These are phyloP conservation scores for Chromoteleia sp. DNA, from an alignment of 2,888 invertebrate species.

Conservation along the genomic window DNA sequence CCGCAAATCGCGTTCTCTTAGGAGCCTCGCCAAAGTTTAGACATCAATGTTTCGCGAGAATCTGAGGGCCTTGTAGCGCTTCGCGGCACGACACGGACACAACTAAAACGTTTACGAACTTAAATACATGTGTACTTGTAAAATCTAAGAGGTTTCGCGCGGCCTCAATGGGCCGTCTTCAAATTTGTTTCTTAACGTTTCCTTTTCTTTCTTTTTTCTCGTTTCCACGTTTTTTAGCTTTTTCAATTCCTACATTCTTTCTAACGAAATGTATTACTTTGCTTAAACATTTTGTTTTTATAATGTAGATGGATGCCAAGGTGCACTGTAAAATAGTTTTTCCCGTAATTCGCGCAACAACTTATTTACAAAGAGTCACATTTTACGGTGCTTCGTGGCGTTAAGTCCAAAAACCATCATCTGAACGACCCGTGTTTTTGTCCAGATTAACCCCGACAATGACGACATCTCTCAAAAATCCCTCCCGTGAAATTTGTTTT, in stretches of 20 bases:
- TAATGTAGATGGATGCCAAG: constrained; percentile 41
- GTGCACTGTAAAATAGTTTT: constrained; percentile 46
- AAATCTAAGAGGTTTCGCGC: constrained; percentile 42
- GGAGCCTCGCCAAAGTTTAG: constrained; percentile 20
- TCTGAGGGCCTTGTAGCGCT: constrained; percentile 1
- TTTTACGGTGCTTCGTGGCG: constrained; percentile 48
- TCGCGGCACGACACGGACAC: constrained; percentile 22
- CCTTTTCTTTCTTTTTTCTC: background rate
- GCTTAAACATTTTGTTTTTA: constrained; percentile 10
- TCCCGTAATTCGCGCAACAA: constrained; percentile 50
- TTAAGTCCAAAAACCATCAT: constrained; percentile 33
- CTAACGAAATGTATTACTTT: constrained; percentile 37
- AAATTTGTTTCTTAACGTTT: constrained; percentile 2
- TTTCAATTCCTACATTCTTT: constrained; percentile 21
- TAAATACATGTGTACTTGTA: constrained; percentile 63
- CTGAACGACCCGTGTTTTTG: constrained; percentile 44
- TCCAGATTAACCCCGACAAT: constrained; percentile 29
- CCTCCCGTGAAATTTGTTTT: constrained; percentile 10
- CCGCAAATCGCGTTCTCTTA: constrained; percentile 18
- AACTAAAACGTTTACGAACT: constrained; percentile 42
- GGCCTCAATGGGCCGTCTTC: background rate
- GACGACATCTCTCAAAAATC: constrained; percentile 27
- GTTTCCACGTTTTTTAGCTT: constrained; percentile 1
- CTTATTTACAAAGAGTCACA: constrained; percentile 62
- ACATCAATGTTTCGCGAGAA: constrained; percentile 19